phyloP scores from a whole-genome alignment of 2,888 invertebrate genomes.

The Parasteatoda lunata region DNA sequence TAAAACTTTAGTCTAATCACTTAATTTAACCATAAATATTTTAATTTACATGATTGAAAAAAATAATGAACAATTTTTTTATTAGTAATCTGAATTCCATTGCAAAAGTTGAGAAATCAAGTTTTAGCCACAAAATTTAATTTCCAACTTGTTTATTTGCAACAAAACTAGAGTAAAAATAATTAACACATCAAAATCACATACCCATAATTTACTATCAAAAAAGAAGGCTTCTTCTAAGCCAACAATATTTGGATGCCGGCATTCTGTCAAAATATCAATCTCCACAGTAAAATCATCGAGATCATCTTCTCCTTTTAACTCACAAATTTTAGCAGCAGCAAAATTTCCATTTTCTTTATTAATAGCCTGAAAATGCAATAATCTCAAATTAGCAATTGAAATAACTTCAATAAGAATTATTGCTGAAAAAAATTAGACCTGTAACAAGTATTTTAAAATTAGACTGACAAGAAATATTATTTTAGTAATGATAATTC shows the following conservation, averaged over 20 bases:
- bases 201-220: slow-evolving; percentile 93
- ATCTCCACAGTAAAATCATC: slow-evolving; percentile 99
- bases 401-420: too few species aligned
- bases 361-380: slow-evolving; percentile 82
- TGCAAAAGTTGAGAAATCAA: too few species aligned
- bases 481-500: neutral
- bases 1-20: too few species aligned
- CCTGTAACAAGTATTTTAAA: too few species aligned
- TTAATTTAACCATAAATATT: too few species aligned
- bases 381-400: neutral
- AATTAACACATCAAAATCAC: slow-evolving; percentile 71
- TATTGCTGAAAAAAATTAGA: slow-evolving; percentile 13
- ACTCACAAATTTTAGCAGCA: slow-evolving; percentile 96
- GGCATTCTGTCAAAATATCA: slow-evolving; percentile 95
- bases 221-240: slow-evolving; percentile 96
- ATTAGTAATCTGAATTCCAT: too few species aligned
- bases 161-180: neutral
- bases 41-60: too few species aligned
- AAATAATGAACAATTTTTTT: too few species aligned
- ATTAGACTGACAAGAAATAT: neutral
- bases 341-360: slow-evolving; percentile 87
- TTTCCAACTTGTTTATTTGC: too few species aligned
- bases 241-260: slow-evolving; percentile 95
- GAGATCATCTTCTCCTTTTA: slow-evolving; percentile 97
- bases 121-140: too few species aligned